Percentiles rank a stretch among this genome's conserved stretches.
These are phyloP conservation scores for Drosophila picticornis DNA, from an alignment of 2,888 invertebrate species.

Conservation along the genomic window DNA sequence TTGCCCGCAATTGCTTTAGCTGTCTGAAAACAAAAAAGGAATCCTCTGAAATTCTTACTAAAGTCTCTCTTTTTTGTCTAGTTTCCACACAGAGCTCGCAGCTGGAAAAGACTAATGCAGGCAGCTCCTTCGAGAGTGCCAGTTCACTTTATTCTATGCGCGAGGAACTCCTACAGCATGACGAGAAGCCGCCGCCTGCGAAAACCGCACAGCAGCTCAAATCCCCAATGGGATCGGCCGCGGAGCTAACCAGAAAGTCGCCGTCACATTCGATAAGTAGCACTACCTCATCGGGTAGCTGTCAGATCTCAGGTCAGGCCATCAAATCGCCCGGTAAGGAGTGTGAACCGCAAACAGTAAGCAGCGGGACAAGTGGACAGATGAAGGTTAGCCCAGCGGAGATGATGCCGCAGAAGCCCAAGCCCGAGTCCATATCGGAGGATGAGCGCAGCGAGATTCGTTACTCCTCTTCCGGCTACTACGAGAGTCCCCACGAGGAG, in stretches of 20 bases:
- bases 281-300: conserved; percentile 87
- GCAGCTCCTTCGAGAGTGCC: conserved; percentile 95
- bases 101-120: conserved; percentile 88
- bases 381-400: conserved; percentile 48
- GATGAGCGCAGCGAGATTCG: conserved; percentile 89
- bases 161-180: conserved; percentile 88
- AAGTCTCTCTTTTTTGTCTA: conserved; percentile 38
- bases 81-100: conserved; percentile 85
- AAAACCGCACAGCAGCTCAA: conserved; percentile 47
- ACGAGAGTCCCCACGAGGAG: conserved; percentile 91
- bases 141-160: conserved; percentile 93
- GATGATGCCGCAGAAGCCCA: conserved; percentile 59
- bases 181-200: conserved; percentile 52
- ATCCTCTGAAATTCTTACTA: neutral
- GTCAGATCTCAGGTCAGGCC: conserved; percentile 69
- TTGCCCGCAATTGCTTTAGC: conserved; percentile 77
- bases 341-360: conserved; percentile 53
- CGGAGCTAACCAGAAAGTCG: conserved; percentile 78
- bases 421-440: conserved; percentile 88
- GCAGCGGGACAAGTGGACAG: conserved; percentile 31
- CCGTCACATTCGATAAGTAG: conserved; percentile 87
- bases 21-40: conserved; percentile 32
- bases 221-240: conserved; percentile 59
- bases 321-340: conserved; percentile 68
- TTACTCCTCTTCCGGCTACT: conserved; percentile 91